Evolutionary conservation across 1,140 invertebrate species (phyloP), one percentile per base, ranked within the genome.

Genomic region (Pseudobourletiella spinata): DNA sequence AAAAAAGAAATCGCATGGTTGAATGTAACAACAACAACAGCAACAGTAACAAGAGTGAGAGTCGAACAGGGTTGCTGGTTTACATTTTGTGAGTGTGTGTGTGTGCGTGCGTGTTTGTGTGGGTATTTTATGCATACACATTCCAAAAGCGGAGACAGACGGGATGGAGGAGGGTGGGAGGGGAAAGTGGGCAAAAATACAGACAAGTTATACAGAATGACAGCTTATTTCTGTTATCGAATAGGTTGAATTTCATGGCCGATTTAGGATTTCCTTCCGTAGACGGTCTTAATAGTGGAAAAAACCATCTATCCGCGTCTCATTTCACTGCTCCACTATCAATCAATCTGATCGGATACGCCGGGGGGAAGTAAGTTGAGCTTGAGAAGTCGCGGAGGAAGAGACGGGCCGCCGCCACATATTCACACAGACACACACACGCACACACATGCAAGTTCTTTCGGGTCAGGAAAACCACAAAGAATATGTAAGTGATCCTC

Each of bases 151-250:
- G 43, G 39, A 52, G 48, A 59, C 8, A 35, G 59, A 51, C 48
- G 46, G 59, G 46, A 50, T 50, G 20, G 25, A 52, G 29, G 59
- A 61, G 46, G 32, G 26, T 18, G 50, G 28, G 35, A 52, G 59
- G 35, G 46, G 28, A 55, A 51, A 20, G 6, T 18, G 6, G 44
- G 44, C 32, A 39, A 56, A 63, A 63, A 63, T n/a, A 63, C 54
- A 58, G 61, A 63, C 61, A 63, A 63, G 61, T 63, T 63, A 48
- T 63, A 58, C 55, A 54, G 61, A 63, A 52, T 63, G 61, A 63
- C 61, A 63, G 61, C 61, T 63, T 63, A 63, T 63, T 63, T 63
- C 61, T 63, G 61, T 63, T 63, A 63, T 63, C 61, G 56, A 63
- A 63, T 63, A 63, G 61, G 61, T 63, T 63, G 61, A 63, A 63